These are phyloP conservation scores for Actenoides lindsayi DNA, from an alignment of 2,113 vertebrate species.

Conservation along the genomic window DNA sequence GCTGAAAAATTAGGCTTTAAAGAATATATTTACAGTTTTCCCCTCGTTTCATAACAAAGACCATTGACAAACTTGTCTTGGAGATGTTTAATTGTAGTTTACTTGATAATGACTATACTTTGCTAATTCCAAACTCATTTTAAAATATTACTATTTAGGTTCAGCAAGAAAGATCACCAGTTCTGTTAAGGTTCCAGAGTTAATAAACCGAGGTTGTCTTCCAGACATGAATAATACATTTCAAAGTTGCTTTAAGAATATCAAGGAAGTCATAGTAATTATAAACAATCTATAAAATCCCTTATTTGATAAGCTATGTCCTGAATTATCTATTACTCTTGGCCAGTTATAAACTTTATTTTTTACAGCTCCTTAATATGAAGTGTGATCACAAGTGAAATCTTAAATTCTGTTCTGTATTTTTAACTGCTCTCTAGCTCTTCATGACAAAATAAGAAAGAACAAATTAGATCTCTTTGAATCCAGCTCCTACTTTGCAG, in stretches of 20 bases:
- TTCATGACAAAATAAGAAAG: not conserved
- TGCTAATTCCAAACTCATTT: not conserved
- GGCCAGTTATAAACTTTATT: not conserved
- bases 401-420: not conserved
- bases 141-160: not conserved
- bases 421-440: not conserved
- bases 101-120: not conserved
- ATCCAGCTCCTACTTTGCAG: not conserved
- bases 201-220: not conserved
- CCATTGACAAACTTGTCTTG: not conserved
- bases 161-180: not conserved
- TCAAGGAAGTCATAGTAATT: not conserved
- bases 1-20: conserved; percentile 4
- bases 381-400: not conserved
- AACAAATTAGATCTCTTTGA: not conserved
- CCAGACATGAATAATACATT: not conserved
- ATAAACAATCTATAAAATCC: not conserved
- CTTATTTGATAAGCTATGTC: not conserved
- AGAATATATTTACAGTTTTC: conserved; percentile 9
- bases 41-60: not conserved
- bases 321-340: not conserved
- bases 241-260: not conserved
- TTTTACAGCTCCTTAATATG: not conserved
- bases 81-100: not conserved
- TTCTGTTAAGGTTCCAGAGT: not conserved